phyloP scores from a whole-genome alignment of 2,888 invertebrate genomes.

The Dascillus cervinus region DNA sequence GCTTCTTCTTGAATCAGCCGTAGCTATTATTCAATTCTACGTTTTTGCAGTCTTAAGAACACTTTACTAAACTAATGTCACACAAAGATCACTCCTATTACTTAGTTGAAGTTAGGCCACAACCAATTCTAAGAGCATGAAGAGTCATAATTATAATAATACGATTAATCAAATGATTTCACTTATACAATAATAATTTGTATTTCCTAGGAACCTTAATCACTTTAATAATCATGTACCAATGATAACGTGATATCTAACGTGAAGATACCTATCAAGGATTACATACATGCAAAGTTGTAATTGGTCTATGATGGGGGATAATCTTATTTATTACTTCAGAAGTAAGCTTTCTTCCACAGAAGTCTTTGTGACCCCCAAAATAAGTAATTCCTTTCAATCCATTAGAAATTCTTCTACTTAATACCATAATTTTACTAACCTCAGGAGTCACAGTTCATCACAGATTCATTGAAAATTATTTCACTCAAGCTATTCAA shows the following conservation, averaged over 20 bases:
- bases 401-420: conserved; percentile 60
- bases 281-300: conserved; percentile 52
- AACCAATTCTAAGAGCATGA: conserved; percentile 54
- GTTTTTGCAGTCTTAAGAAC: conserved; percentile 58
- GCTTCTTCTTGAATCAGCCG: conserved; percentile 51
- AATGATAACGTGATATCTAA: conserved; percentile 64
- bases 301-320: conserved; percentile 55
- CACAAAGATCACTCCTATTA: conserved; percentile 56
- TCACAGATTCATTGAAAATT: conserved; percentile 47
- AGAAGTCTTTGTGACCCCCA: conserved; percentile 57
- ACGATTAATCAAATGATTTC: conserved; percentile 56
- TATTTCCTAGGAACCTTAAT: conserved; percentile 46
- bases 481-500: conserved; percentile 42
- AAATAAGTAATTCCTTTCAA: conserved; percentile 54
- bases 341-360: conserved; percentile 55
- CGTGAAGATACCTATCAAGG: conserved; percentile 63
- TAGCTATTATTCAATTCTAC: conserved; percentile 60
- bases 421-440: conserved; percentile 67
- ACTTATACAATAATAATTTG: conserved; percentile 47
- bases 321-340: conserved; percentile 69
- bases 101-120: conserved; percentile 54
- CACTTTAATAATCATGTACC: conserved; percentile 48
- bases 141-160: conserved; percentile 50
- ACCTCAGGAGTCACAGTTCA: conserved; percentile 62
- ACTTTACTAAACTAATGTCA: conserved; percentile 54